Evolutionary conservation across 2,113 vertebrate genomes (phyloP).

Genomic region (Pongo abelii): DNA sequence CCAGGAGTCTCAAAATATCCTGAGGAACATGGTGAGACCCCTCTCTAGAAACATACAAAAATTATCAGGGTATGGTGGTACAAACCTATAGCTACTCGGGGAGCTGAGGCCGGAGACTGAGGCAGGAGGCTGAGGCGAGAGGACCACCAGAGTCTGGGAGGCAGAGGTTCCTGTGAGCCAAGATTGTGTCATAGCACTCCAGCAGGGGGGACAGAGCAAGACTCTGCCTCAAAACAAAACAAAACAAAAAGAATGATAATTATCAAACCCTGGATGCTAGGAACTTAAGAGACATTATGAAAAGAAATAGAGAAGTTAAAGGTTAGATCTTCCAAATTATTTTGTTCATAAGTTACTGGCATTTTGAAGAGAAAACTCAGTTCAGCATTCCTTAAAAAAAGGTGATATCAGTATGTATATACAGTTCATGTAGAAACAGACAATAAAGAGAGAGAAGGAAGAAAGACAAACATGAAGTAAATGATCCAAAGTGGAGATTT

Average conservation of each 20-base stretch:
- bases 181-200: no score
- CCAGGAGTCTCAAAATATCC: no score
- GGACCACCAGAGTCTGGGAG: no score
- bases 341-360: neutral
- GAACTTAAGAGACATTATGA: neutral
- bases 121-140: no score
- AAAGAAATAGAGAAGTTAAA: neutral
- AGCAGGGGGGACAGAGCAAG: no score
- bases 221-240: neutral
- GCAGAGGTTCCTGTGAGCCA: no score
- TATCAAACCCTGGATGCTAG: neutral
- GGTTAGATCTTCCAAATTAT: neutral
- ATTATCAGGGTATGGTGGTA: no score
- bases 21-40: no score
- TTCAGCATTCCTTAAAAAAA: neutral
- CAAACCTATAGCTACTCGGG: no score
- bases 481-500: neutral
- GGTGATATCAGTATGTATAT: neutral
- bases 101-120: no score
- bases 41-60: no score
- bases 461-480: neutral
- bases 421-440: neutral
- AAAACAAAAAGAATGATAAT: neutral
- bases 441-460: neutral
- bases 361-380: neutral